Conservation (phyloP, 2,888 invertebrate species). For the Carterocephalus palaemon region DNA sequence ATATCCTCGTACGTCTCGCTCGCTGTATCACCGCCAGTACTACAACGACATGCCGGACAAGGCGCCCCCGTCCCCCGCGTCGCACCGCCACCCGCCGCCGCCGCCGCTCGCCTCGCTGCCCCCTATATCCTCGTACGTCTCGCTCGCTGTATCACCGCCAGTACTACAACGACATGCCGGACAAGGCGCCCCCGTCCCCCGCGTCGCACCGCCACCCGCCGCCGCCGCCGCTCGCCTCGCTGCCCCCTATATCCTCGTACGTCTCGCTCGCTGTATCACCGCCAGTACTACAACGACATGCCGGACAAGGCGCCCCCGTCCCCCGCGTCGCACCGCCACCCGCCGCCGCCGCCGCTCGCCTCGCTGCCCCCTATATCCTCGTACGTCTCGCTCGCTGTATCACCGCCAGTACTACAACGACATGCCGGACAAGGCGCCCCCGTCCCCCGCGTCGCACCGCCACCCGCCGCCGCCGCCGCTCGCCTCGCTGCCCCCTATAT, state of each 20-base stretch:
- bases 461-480: no score
- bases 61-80: constrained; percentile 89
- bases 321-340: constrained; percentile 75
- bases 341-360: constrained; percentile 66
- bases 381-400: no score
- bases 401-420: no score
- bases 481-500: no score
- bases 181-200: constrained; percentile 92
- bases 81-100: constrained; percentile 67
- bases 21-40: constrained; percentile 96
- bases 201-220: constrained; percentile 74
- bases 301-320: constrained; percentile 96
- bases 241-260: constrained; percentile 50
- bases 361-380: constrained; percentile 50
- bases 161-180: constrained; percentile 98
- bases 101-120: constrained; percentile 60
- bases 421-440: no score
- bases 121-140: constrained; percentile 48
- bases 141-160: no score
- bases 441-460: no score
- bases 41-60: constrained; percentile 98
- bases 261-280: no score
- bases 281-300: constrained; percentile 98
- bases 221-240: constrained; percentile 63
- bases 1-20: constrained; percentile 49